A percentile compares a stretch with the other conserved stretches of the same genome.
Evolutionary conservation across 1,140 invertebrate genomes (phyloP).

Genomic region (Drosophila ironensis): DNA sequence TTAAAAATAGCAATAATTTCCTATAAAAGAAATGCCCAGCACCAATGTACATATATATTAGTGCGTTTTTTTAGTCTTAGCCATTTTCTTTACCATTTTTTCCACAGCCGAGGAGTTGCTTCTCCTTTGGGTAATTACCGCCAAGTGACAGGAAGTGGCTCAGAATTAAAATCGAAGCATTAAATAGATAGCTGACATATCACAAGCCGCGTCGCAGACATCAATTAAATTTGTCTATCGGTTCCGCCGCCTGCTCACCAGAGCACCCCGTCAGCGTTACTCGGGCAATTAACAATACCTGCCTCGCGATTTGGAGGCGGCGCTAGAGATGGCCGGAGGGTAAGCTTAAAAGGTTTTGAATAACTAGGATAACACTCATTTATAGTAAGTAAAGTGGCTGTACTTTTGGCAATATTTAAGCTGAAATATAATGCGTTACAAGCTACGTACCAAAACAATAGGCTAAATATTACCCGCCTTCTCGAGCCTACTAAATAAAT

Average conservation of each 20-base stretch:
- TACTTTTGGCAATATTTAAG: too few species aligned
- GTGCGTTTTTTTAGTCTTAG: background rate
- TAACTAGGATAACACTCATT: too few species aligned
- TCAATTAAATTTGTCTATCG: constrained; percentile 46
- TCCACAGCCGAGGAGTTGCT: background rate
- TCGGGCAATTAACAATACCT: constrained; percentile 49
- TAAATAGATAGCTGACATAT: constrained; percentile 68
- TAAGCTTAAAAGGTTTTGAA: too few species aligned
- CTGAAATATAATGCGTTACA: too few species aligned
- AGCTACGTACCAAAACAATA: too few species aligned
- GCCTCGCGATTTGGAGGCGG: constrained; percentile 14
- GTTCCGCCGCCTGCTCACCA: background rate
- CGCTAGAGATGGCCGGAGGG: constrained; percentile 19
- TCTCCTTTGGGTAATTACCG: constrained; percentile 44
- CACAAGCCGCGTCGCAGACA: constrained; percentile 37
- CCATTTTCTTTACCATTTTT: background rate
- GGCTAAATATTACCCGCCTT: too few species aligned
- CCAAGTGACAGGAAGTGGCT: constrained; percentile 64
- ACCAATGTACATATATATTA: constrained; percentile 39
- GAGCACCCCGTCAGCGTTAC: constrained; percentile 5
- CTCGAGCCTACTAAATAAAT: too few species aligned
- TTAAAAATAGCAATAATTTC: constrained; percentile 81
- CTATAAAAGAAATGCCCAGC: constrained; percentile 71
- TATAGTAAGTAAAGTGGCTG: too few species aligned
- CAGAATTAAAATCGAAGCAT: constrained; percentile 72